These are phyloP conservation scores for Paragorgia papillata DNA, from an alignment of 92 coral and sea anemone genomes.

Conservation along the genomic window DNA sequence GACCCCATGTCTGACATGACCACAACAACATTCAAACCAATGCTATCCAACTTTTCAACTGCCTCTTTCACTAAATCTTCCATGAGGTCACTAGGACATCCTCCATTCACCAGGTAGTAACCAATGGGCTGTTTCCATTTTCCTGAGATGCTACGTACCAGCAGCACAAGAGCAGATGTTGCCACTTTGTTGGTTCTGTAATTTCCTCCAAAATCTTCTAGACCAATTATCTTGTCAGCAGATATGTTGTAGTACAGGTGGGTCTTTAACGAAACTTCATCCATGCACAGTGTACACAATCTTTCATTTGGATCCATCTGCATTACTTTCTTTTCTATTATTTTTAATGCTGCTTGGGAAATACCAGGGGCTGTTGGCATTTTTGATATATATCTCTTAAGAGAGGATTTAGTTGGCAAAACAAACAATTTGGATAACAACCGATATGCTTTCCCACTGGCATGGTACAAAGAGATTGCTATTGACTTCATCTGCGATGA, in stretches of 20 bases:
- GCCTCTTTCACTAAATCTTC: constrained; percentile 16
- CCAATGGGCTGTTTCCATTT: constrained; percentile 42
- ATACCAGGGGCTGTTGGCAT: constrained; percentile 19
- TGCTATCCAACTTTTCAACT: constrained; percentile 18
- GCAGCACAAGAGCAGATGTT: constrained; percentile 22
- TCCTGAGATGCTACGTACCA: constrained; percentile 16
- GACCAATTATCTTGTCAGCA: constrained; percentile 12
- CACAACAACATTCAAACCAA: constrained; percentile 26
- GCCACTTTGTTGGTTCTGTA: constrained; percentile 19
- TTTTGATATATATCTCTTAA: constrained; percentile 27
- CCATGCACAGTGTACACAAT: constrained; percentile 14
- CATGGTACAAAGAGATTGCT: constrained; percentile 32
- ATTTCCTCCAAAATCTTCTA: constrained; percentile 38
- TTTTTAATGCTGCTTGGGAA: constrained; percentile 6
- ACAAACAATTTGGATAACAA: constrained; percentile 34
- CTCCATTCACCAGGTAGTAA: constrained; percentile 24
- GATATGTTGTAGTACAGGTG: constrained; percentile 27
- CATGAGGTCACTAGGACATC: constrained; percentile 13
- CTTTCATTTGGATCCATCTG: constrained; percentile 15
- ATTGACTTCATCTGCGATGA: constrained; percentile 26
- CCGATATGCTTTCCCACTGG: constrained; percentile 30
- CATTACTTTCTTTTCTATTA: constrained; percentile 13
- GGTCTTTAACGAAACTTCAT: constrained; percentile 35
- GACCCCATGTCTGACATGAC: constrained; percentile 39
- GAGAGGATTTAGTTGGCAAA: constrained; percentile 23